Percentiles rank a stretch among this genome's conserved stretches.
Conservation (phyloP, 2,797 vertebrate species). For the Scolopax rusticola region DNA sequence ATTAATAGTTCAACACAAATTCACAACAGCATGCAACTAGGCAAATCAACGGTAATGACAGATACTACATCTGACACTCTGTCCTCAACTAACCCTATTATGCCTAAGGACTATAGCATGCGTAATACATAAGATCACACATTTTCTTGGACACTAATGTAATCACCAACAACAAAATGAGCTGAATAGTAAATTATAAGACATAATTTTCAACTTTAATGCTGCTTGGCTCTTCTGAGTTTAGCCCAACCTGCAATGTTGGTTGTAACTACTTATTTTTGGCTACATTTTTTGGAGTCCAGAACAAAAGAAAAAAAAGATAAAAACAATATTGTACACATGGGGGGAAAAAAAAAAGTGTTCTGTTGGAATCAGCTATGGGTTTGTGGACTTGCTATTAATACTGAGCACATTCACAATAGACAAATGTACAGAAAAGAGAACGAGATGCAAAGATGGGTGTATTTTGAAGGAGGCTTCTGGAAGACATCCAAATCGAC, state of each 20-base stretch:
- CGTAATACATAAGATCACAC: background rate
- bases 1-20: background rate
- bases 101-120: conserved; percentile 10
- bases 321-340: accelerated
- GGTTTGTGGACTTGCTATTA: background rate
- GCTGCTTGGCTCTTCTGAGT: background rate
- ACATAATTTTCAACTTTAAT: conserved; percentile 7
- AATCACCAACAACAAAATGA: background rate
- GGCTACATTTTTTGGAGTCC: background rate
- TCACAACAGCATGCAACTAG: background rate
- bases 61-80: conserved; percentile 30
- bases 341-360: background rate
- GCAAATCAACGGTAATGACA: conserved; percentile 33
- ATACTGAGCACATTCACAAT: background rate
- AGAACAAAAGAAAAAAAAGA: background rate
- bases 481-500: background rate
- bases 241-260: background rate
- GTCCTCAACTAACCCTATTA: conserved; percentile 44
- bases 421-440: background rate
- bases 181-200: conserved; percentile 5
- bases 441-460: background rate
- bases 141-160: conserved; percentile 10
- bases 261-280: background rate
- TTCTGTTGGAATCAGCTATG: background rate
- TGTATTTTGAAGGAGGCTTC: background rate